Percentiles rank a stretch among this genome's conserved stretches.
phyloP scores from a whole-genome alignment of 2,113 vertebrate genomes.

The Pantherophis guttatus region DNA sequence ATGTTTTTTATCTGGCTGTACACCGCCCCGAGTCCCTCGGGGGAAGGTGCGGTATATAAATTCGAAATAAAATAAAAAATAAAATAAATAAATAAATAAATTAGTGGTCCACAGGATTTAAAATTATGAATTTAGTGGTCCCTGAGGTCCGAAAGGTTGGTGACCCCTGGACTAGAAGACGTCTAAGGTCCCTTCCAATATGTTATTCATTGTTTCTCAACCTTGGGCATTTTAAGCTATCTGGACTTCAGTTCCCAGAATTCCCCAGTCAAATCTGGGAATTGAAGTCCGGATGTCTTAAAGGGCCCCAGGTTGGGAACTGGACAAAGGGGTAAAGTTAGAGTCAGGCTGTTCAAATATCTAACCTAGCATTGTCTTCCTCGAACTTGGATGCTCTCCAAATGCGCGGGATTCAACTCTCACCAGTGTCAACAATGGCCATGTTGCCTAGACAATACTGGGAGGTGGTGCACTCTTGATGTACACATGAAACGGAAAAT shows the following conservation, averaged over 20 bases:
- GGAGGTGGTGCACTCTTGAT: neutral
- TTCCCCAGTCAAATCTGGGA: neutral
- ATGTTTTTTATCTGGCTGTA: no score
- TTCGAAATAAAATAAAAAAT: no score
- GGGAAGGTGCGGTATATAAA: no score
- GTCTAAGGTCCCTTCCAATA: neutral
- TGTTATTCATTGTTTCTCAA: neutral
- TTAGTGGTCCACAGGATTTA: no score
- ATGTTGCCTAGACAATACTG: neutral
- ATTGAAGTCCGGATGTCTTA: neutral
- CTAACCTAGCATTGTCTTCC: neutral
- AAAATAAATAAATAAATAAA: no score
- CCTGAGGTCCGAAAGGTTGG: no score
- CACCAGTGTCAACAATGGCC: neutral
- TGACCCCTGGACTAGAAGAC: neutral
- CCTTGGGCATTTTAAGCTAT: neutral
- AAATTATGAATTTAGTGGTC: no score
- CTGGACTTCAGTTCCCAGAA: neutral
- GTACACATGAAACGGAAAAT: neutral
- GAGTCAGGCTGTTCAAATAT: neutral
- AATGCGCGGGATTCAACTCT: neutral
- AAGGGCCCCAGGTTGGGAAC: neutral
- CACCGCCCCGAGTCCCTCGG: no score
- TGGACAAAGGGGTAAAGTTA: neutral
- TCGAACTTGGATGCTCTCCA: neutral